These are phyloP conservation scores for Conus betulinus DNA, from an alignment of 1,140 invertebrate species.

Conservation along the genomic window DNA sequence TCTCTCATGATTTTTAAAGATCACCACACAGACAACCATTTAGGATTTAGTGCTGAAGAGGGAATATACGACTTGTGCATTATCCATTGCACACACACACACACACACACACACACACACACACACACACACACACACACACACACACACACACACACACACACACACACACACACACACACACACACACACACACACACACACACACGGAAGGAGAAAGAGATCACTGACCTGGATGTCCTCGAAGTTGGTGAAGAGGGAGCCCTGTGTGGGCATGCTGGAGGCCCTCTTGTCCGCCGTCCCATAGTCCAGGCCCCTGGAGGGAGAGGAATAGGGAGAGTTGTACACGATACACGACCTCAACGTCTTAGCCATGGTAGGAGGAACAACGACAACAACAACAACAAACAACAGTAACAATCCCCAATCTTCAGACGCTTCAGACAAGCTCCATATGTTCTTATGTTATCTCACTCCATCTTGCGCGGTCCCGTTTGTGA, in stretches of 20 bases:
- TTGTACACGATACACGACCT: slow-evolving; percentile 63
- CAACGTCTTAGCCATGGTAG: slow-evolving; percentile 57
- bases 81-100: background rate
- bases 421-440: too few species aligned
- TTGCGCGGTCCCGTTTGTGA: too few species aligned
- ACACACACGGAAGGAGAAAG: too few species aligned
- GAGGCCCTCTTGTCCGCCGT: slow-evolving; percentile 68
- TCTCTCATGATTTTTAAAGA: too few species aligned
- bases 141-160: background rate
- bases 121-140: background rate
- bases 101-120: background rate
- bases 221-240: slow-evolving; percentile 68
- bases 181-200: background rate
- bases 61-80: background rate
- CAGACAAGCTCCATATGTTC: too few species aligned
- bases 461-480: too few species aligned
- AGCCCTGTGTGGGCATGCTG: slow-evolving; percentile 71
- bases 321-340: slow-evolving; percentile 62
- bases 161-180: background rate
- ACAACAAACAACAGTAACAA: too few species aligned
- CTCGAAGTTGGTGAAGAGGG: slow-evolving; percentile 75
- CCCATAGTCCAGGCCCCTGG: slow-evolving; percentile 64
- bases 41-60: too few species aligned
- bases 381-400: background rate
- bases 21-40: too few species aligned